Evolutionary conservation across 2,888 invertebrate genomes (phyloP), one percentile per base, ranked within the genome.

Genomic region (Phyto melanocephala): DNA sequence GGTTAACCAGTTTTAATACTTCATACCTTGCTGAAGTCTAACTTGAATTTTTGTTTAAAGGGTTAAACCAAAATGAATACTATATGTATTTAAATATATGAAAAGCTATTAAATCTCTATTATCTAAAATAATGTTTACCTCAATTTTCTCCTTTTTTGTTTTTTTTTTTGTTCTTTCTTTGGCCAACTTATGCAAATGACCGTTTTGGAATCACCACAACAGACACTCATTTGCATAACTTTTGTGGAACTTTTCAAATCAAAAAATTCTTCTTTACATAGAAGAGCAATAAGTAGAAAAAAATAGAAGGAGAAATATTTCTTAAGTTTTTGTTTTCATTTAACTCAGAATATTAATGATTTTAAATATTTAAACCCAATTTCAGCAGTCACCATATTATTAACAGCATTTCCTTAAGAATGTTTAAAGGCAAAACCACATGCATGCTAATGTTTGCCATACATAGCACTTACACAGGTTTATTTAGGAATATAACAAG

Each of bases 321-420:
- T 22, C 8, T 20, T 22, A 22, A 13, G 8, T 50, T 40, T 50
- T 40, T 11, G 5, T 20, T 24, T 11, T 50, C 15, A 17, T 62
- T 62, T 33, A 54, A 22, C 11, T 65, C 10, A 20, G 56, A 65
- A 75, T 47, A 37, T 54, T 54, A 65, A 65, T 40, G 54, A 62
- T 33, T 52, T 42, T 63, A 22, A 33, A 58, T 65, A 56, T 45
- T 75, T 65, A 75, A 75, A 65, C 75, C 56, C 75, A 75, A 65
- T 75, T 75, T 75, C 35, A 33, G 42, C 40, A 72, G 17, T 72
- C 50, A 56, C 56, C 47, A 56, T 75, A 17, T 47, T 47, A 56
- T n/a, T 56, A 65, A 65, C n/a, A 65, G 58, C 37, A 65, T 75
- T 65, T 58, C 17, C 2, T 10, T 11, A 50, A 37, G 17, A 35